Conservation (phyloP, 1,140 invertebrate genomes). For the Rhizoglyphus robini region DNA sequence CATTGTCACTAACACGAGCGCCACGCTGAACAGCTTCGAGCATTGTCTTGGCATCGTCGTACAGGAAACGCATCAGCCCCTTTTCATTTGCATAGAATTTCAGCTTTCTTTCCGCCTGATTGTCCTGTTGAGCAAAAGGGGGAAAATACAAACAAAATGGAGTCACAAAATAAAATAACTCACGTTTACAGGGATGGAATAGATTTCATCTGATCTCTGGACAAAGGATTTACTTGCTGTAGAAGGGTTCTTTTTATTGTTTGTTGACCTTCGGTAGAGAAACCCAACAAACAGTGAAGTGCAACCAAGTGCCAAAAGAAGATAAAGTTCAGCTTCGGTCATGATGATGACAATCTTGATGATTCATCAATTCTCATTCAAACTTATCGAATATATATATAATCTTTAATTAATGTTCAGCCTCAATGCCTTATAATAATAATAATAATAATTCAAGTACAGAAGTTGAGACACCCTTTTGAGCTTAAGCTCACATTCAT, state of each 20-base stretch:
- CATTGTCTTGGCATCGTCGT: not conserved
- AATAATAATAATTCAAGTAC: too few relatives aligned
- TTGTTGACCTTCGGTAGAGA: not conserved
- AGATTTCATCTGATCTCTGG: not conserved
- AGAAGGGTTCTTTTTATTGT: not conserved
- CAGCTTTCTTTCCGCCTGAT: not conserved
- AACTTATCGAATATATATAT: too few relatives aligned
- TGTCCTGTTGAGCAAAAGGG: too few relatives aligned
- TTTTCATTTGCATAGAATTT: not conserved
- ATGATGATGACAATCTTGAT: too few relatives aligned
- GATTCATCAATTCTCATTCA: too few relatives aligned
- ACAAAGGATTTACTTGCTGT: not conserved
- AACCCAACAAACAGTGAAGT: not conserved
- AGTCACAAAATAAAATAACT: not conserved
- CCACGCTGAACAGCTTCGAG: not conserved
- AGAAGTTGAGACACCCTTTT: too few relatives aligned
- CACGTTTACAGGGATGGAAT: not conserved
- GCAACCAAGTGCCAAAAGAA: not conserved
- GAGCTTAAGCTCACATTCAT: too few relatives aligned
- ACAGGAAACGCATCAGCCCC: not conserved
- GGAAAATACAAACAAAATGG: too few relatives aligned
- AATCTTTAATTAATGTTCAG: too few relatives aligned
- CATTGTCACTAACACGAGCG: not conserved
- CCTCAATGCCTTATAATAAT: too few relatives aligned
- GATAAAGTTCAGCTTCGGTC: not conserved